Conservation (phyloP, 2,888 invertebrate genomes). For the Chesias legatella region DNA sequence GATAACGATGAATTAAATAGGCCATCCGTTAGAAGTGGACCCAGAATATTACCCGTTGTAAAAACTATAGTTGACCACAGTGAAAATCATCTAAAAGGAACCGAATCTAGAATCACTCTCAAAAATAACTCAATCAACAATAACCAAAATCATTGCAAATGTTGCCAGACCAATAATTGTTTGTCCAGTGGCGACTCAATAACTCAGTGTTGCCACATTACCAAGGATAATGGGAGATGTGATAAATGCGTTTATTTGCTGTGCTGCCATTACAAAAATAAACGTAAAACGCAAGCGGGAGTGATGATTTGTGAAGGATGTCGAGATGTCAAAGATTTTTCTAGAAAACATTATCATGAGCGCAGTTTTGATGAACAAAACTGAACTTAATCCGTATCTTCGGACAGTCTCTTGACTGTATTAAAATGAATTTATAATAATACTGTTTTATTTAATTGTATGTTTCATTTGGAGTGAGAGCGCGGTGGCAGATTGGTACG, state of each 20-base stretch:
- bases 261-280: constrained; percentile 47
- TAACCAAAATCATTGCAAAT: not conserved
- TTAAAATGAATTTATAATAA: no score
- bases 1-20: constrained; percentile 40
- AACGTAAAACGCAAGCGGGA: constrained; percentile 27
- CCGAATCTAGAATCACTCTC: not conserved
- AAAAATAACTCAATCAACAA: constrained; percentile 32
- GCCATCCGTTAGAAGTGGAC: constrained; percentile 55
- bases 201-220: constrained; percentile 35
- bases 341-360: constrained; percentile 14
- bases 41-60: constrained; percentile 64
- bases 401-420: no score
- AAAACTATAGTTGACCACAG: constrained; percentile 34
- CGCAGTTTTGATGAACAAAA: constrained; percentile 20
- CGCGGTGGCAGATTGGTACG: no score
- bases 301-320: constrained; percentile 39
- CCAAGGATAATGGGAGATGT: constrained; percentile 25
- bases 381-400: no score
- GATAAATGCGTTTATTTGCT: constrained; percentile 45
- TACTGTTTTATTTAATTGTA: no score
- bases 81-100: not conserved
- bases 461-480: no score
- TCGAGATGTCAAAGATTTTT: constrained; percentile 26
- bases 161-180: not conserved
- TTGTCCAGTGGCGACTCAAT: constrained; percentile 10